Conservation (phyloP, 2,797 vertebrate species). For the Sebastes iracundus region DNA sequence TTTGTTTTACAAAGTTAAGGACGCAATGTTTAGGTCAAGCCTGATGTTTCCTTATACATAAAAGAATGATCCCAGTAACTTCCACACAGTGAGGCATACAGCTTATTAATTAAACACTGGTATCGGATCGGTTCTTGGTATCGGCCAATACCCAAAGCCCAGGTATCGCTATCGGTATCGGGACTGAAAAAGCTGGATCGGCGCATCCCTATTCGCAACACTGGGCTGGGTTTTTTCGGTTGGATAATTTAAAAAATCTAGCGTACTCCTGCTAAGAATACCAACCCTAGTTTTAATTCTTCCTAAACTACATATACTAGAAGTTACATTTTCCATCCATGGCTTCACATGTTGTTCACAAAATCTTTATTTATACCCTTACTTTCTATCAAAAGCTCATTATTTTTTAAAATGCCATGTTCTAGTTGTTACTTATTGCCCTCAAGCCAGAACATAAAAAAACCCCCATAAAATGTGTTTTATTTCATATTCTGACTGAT, state of each 20-base stretch:
- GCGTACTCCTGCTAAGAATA: background rate
- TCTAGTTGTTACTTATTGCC: background rate
- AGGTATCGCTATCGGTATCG: too few species aligned
- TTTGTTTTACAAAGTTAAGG: too few species aligned
- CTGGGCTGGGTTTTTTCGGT: background rate
- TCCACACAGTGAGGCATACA: too few species aligned
- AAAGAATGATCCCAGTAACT: too few species aligned
- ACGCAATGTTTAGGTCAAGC: too few species aligned
- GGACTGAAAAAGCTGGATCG: too few species aligned
- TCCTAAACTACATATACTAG: background rate
- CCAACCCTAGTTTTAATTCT: background rate
- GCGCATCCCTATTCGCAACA: background rate
- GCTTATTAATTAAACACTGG: too few species aligned
- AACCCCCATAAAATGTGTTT: background rate
- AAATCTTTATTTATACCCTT: background rate
- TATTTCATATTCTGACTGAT: constrained; percentile 1
- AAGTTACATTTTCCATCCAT: background rate
- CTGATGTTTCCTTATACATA: too few species aligned
- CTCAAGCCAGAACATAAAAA: background rate
- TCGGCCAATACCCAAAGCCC: too few species aligned
- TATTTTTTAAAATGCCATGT: background rate
- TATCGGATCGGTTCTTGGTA: too few species aligned
- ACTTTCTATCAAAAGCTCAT: background rate
- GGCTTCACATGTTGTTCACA: background rate
- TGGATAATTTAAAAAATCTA: background rate